phyloP scores from a whole-genome alignment of 2,888 invertebrate species.

The Catonia carolina region DNA sequence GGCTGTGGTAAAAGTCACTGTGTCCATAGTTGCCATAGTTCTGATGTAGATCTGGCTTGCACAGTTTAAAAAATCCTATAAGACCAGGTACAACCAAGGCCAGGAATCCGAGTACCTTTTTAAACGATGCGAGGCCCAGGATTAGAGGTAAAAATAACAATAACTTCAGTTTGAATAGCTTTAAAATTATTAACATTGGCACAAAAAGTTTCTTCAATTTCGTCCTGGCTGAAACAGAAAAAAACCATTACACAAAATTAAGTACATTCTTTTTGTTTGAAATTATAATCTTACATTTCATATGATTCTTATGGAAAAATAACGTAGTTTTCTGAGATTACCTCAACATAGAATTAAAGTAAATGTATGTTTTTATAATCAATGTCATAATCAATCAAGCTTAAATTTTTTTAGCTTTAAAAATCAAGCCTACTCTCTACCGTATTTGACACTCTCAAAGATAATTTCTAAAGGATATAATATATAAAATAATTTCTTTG shows the following conservation, averaged over 20 bases:
- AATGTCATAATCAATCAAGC: no score
- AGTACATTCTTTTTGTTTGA: no score
- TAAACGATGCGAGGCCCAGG: slow-evolving; percentile 74
- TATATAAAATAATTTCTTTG: no score
- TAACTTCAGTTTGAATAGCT: slow-evolving; percentile 76
- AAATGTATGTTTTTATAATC: no score
- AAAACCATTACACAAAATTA: no score
- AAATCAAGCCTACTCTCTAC: no score
- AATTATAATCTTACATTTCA: no score
- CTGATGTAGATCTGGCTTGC: slow-evolving; percentile 44
- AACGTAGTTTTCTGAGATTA: background rate
- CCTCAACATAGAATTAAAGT: no score
- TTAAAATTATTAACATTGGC: slow-evolving; percentile 71
- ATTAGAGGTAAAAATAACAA: slow-evolving; percentile 75
- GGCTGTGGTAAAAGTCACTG: slow-evolving; percentile 43
- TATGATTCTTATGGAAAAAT: no score
- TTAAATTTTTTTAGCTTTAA: no score
- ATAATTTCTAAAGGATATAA: no score
- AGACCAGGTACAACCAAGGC: slow-evolving; percentile 73
- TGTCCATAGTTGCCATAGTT: slow-evolving; percentile 45
- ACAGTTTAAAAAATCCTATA: slow-evolving; percentile 78
- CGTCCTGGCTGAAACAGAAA: slow-evolving; percentile 58
- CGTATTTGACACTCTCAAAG: no score
- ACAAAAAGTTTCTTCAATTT: slow-evolving; percentile 76
- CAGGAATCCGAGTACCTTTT: slow-evolving; percentile 73